Conservation (phyloP, 2,888 invertebrate species). For the Zaprionus obscuricornis region DNA sequence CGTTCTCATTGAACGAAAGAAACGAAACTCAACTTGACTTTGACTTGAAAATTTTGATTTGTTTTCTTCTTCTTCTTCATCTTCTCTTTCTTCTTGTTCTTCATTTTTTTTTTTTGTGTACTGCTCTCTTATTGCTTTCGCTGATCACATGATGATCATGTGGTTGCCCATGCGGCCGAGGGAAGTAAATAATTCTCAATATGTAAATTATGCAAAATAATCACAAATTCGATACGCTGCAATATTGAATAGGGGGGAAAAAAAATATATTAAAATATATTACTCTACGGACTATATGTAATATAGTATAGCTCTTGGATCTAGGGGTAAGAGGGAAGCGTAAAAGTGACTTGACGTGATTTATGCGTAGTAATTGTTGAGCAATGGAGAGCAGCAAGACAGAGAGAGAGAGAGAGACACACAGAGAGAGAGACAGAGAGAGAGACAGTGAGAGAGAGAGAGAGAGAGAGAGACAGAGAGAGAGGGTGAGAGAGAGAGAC, state of each 20-base stretch:
- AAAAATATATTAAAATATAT: background rate
- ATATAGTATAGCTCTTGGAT: too few relatives aligned
- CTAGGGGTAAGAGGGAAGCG: too few relatives aligned
- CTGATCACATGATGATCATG: slow-evolving; percentile 32
- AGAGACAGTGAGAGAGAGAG: background rate
- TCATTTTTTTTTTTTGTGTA: background rate
- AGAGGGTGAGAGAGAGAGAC: background rate
- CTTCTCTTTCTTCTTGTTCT: slow-evolving; percentile 1
- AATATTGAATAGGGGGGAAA: slow-evolving; percentile 1
- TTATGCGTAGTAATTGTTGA: too few relatives aligned
- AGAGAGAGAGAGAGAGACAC: too few relatives aligned
- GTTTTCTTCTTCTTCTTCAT: slow-evolving; percentile 14
- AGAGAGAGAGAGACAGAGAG: background rate
- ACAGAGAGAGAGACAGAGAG: slow-evolving; percentile 41
- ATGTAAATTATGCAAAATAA: slow-evolving; percentile 79
- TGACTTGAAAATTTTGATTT: slow-evolving; percentile 36
- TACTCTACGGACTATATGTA: too few relatives aligned
- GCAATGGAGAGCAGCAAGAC: too few relatives aligned
- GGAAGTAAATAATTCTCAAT: slow-evolving; percentile 71
- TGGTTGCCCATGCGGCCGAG: slow-evolving; percentile 21
- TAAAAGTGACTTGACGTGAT: too few relatives aligned
- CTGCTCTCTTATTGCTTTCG: slow-evolving; percentile 22
- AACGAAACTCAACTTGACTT: background rate
- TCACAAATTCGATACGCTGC: slow-evolving; percentile 78
- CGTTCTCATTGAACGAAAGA: slow-evolving; percentile 6